Evolutionary conservation across 1,140 invertebrate species (phyloP), one percentile per base, ranked within the genome.

Genomic region (Drosophila subpulchrella): DNA sequence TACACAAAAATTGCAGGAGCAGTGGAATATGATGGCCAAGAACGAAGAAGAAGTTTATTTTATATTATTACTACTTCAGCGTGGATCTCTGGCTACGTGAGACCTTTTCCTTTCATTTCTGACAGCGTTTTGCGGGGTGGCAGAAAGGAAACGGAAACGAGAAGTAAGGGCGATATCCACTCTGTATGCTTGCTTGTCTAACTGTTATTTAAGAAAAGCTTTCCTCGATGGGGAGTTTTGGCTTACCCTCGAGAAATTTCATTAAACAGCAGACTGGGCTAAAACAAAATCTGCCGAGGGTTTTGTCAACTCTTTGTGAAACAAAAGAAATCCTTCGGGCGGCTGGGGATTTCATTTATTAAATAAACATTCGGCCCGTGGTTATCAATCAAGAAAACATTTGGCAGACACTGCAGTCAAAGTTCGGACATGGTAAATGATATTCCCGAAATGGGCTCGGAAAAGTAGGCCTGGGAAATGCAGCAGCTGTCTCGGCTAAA

Each of bases 1-100:
- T 55, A 63, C 59, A 81, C 66, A 81, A 70, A 63, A 75, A 73
- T 71, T 59, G 62, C 62, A 55, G n/a, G 15, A 30, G 46, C 53
- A 42, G 36, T 32, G 41, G 67, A 60, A 72, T 73, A 73, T 73
- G 67, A 73, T 72, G 55, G 67, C 47, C 48, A 39, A 60, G 42
- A 48, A 38, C 39, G 38, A 75, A 65, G 58, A 71, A 72, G 59
- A 60, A 66, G 75, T 78, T 74, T 75, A 75, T 75, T 81, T 84
- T 81, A 85, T 85, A 81, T 84, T 85, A 86, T 85, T 75, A 86
- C 74, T 70, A 81, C 77, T 67, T 84, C 73, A 83, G 66, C 78
- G 62, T 54, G 56, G 71, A 71, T 71, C 53, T 56, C 38, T 48
- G 79, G 73, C 70, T 86, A 81, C 73, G 81, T 85, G 73, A 66